Evolutionary conservation across 35 echinoderm and acorn worm species (phyloP), one percentile per base, ranked within the genome.

Genomic region (Chiridota heheva): DNA sequence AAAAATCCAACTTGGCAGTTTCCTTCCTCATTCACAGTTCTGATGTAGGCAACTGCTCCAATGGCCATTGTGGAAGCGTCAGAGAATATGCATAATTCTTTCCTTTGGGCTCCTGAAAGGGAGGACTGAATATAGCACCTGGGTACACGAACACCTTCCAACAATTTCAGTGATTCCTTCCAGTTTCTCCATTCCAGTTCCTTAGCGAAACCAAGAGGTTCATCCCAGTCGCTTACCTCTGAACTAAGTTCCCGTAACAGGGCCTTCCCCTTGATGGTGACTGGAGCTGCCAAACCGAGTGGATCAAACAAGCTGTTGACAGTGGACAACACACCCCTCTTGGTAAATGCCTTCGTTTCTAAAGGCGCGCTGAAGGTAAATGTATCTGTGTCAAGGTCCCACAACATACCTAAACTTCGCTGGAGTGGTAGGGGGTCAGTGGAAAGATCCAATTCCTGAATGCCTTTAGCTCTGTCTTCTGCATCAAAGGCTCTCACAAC

Each of bases 291-390:
- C 40, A 84, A 84, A 20, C 88, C 80, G 5, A 90, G 60, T 7
- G 69, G 87, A 42, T 90, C 80, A 40, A 76, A 90, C 17, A 90
- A 7, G 40, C 66, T 62, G 60, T 77, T 90, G 58, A 90, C 79
- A 17, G 67, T 74, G 1, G 87, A 81, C 25, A 90, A 68, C 28
- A 76, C 59, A 7, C 87, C 61, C 10, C 80, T 72, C 62, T 57
- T 70, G 3, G 81, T 80, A 42, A 85, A 78, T 5, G 72, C 81
- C 45, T 64, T 67, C 27, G 70, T 33, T 12, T 71, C 63, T 57
- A n/a, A 6, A 2, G 64, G 17, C 1, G 80, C 72, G 27, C 40
- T 76, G 67, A 80, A 91, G 5, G 60, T 77, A 53, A 91, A 91
- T 0, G 24, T 29, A 28, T 85, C 82, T 39, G 25, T 60, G 27